A percentile compares a stretch with the other conserved stretches of the same genome.
Evolutionary conservation across 1,140 invertebrate genomes (phyloP).

Genomic region (Drosophila paulistorum): DNA sequence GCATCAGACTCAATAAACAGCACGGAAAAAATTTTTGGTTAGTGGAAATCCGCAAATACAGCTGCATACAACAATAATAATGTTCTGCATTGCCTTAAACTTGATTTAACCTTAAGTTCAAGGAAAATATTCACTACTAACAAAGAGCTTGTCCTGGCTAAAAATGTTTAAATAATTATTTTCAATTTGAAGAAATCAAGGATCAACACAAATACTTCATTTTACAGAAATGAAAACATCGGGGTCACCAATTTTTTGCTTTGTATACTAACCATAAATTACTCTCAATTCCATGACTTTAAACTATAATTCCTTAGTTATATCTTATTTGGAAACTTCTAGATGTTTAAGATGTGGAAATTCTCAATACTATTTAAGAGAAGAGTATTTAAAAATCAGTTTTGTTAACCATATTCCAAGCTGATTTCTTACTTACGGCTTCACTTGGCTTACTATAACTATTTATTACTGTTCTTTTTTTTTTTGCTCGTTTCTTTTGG

Average conservation of each 20-base stretch:
- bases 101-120: conserved; percentile 26
- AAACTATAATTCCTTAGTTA: no score
- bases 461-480: background rate
- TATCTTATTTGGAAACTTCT: no score
- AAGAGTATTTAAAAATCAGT: background rate
- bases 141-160: background rate
- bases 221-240: no score
- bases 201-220: no score
- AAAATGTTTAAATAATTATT: background rate
- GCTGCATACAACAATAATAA: conserved; percentile 26
- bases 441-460: background rate
- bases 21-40: conserved; percentile 38
- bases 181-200: background rate
- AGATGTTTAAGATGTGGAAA: no score
- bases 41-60: conserved; percentile 31
- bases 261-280: no score
- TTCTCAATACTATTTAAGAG: background rate
- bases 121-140: background rate
- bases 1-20: conserved; percentile 61
- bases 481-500: conserved; percentile 15
- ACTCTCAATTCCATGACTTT: no score
- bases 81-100: conserved; percentile 33
- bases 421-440: background rate
- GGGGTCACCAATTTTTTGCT: no score
- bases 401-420: background rate